Percentiles rank a stretch among this genome's conserved stretches.
phyloP scores from a whole-genome alignment of 2,113 vertebrate genomes.

The Eleginops maclovinus region DNA sequence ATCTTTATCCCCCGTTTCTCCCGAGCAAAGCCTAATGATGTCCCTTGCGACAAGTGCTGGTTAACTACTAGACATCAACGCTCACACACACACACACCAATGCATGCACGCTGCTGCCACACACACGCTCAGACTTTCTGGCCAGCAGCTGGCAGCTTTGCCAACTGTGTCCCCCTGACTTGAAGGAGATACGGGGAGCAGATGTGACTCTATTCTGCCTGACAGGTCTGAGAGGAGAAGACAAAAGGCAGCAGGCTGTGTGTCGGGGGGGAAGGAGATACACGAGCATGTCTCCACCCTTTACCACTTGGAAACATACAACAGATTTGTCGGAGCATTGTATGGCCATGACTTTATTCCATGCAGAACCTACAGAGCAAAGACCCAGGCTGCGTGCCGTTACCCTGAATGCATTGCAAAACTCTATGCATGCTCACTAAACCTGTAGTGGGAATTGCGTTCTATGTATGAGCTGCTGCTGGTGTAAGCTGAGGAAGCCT shows the following conservation, averaged over 20 bases:
- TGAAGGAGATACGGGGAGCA: constrained; percentile 77
- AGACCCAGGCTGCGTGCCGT: constrained; percentile 51
- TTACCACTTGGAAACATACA: constrained; percentile 21
- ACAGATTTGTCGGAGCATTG: constrained; percentile 28
- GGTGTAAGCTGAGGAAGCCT: too few relatives aligned
- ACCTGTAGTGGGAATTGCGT: too few relatives aligned
- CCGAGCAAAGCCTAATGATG: constrained; percentile 79
- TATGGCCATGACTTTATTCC: constrained; percentile 15
- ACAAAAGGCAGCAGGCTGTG: constrained; percentile 56
- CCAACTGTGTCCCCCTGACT: constrained; percentile 77
- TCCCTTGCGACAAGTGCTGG: constrained; percentile 80
- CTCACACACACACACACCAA: constrained; percentile 32
- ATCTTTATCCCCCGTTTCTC: constrained; percentile 65
- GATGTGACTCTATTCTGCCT: constrained; percentile 81
- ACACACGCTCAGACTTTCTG: constrained; percentile 35
- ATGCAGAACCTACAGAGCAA: background rate
- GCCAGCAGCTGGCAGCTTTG: constrained; percentile 77
- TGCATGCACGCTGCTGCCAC: constrained; percentile 12
- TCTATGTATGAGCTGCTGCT: too few relatives aligned
- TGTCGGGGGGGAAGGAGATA: background rate
- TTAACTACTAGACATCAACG: constrained; percentile 66
- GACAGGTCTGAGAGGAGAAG: constrained; percentile 71
- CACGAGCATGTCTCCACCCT: constrained; percentile 26
- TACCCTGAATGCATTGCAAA: constrained; percentile 24
- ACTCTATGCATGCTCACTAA: too few relatives aligned